A percentile compares a stretch with the other conserved stretches of the same genome.
Evolutionary conservation across 2,113 vertebrate genomes (phyloP).

Genomic region (Balaeniceps rex): DNA sequence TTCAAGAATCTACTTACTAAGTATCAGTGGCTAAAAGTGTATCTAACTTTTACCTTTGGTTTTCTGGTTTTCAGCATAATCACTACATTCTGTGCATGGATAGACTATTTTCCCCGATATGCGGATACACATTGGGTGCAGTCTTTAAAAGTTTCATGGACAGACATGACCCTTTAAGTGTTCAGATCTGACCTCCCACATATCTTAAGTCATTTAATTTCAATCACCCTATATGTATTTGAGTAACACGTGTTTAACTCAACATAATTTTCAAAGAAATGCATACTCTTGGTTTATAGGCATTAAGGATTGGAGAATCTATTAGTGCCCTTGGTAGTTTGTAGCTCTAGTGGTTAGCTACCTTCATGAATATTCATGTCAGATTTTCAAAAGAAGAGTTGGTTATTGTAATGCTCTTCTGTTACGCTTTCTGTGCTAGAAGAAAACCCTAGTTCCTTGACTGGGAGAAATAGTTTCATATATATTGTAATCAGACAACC

Average conservation of each 20-base stretch:
- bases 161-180: neutral
- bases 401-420: neutral
- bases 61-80: neutral
- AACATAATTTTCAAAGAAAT: neutral
- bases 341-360: neutral
- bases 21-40: neutral
- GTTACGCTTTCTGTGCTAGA: neutral
- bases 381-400: neutral
- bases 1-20: neutral
- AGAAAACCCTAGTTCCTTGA: neutral
- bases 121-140: fast-evolving
- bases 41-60: neutral
- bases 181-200: neutral
- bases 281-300: neutral
- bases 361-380: neutral
- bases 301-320: neutral
- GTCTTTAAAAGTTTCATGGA: neutral
- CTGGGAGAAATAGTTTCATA: neutral
- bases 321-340: neutral
- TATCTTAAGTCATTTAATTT: neutral
- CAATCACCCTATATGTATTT: neutral
- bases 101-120: neutral
- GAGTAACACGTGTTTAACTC: neutral
- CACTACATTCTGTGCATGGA: neutral
- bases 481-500: neutral